Conservation (phyloP, 2,113 vertebrate species). For the Podilymbus podiceps region DNA sequence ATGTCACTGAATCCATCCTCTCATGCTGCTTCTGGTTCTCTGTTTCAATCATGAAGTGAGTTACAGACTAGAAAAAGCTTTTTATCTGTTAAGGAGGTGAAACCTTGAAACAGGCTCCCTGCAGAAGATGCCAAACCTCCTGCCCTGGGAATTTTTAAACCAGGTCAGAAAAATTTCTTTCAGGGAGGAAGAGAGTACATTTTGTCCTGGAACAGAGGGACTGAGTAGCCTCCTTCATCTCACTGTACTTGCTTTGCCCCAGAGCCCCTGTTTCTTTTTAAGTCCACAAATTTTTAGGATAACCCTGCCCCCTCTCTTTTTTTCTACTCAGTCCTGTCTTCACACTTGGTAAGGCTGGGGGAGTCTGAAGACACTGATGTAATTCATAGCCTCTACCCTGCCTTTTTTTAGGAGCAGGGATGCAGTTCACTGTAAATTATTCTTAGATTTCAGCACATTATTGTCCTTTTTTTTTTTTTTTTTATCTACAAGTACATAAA, state of each 20-base stretch:
- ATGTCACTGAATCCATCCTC: neutral
- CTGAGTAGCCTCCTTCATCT: neutral
- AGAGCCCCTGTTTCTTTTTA: neutral
- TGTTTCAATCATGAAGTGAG: neutral
- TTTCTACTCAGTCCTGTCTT: neutral
- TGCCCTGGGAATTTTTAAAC: neutral
- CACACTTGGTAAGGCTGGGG: neutral
- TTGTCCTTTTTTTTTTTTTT: neutral
- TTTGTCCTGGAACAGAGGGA: neutral
- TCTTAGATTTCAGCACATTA: neutral
- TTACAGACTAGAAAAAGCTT: neutral
- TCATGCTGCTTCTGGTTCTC: neutral
- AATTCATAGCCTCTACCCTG: neutral
- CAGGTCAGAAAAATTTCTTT: slow-evolving; percentile 5
- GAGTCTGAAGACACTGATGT: neutral
- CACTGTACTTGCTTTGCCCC: neutral
- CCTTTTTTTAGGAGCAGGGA: too few relatives aligned
- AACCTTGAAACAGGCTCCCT: slow-evolving; percentile 11
- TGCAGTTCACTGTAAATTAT: neutral
- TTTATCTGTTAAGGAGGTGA: slow-evolving; percentile 1
- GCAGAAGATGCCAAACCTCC: neutral
- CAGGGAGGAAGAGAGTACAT: neutral
- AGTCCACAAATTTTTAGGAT: neutral
- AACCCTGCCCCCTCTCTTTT: neutral
- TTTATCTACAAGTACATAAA: neutral